Conservation (phyloP, 1,140 invertebrate species). For the Leptinotarsa defecta region DNA sequence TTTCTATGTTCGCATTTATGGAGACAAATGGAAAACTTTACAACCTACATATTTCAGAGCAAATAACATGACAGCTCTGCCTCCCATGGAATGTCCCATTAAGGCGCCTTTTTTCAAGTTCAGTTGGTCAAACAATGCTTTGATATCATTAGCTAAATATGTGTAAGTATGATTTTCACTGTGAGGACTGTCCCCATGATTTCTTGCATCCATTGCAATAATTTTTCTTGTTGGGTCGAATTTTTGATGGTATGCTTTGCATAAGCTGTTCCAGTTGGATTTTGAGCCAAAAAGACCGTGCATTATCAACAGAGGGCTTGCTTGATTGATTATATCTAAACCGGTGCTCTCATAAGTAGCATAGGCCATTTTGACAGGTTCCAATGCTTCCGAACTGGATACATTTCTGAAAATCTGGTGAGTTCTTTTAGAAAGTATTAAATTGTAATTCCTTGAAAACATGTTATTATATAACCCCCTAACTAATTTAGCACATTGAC, state of each 20-base stretch:
- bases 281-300: conserved; percentile 88
- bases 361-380: conserved; percentile 63
- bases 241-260: conserved; percentile 71
- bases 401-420: background rate
- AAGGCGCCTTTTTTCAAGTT: conserved; percentile 67
- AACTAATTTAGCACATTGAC: too few relatives aligned
- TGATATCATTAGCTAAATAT: conserved; percentile 75
- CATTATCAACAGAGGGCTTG: conserved; percentile 74
- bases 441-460: too few relatives aligned
- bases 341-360: conserved; percentile 61
- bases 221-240: conserved; percentile 68
- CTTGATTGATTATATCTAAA: conserved; percentile 42
- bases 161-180: conserved; percentile 70
- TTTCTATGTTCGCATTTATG: background rate
- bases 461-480: too few relatives aligned
- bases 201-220: conserved; percentile 82
- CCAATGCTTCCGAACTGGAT: conserved; percentile 27
- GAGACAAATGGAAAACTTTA: background rate
- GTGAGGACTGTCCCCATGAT: conserved; percentile 91
- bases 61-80: conserved; percentile 78
- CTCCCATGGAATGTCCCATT: conserved; percentile 92
- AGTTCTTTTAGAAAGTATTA: background rate
- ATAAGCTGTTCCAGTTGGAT: conserved; percentile 81
- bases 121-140: conserved; percentile 65
- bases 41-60: conserved; percentile 62